Percentiles rank a stretch among this genome's conserved stretches.
These are phyloP conservation scores for Leptocoma aspasia DNA, from an alignment of 2,113 vertebrate species.

Conservation along the genomic window DNA sequence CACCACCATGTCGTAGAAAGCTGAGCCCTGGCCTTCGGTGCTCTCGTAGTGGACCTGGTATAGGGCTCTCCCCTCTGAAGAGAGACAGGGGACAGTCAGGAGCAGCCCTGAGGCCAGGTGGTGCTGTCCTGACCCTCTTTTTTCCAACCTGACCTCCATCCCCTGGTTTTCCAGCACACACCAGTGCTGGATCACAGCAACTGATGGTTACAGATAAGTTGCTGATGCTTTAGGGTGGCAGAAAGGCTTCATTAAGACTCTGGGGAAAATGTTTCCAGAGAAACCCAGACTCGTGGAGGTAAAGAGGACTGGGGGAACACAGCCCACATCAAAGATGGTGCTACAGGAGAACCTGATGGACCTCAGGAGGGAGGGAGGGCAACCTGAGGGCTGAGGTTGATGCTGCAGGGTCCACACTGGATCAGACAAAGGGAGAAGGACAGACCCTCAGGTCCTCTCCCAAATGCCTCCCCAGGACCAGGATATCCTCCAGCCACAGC, in stretches of 20 bases:
- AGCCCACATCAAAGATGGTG: neutral
- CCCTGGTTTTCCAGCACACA: neutral
- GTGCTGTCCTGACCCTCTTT: neutral
- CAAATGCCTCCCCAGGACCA: neutral
- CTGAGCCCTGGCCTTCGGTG: constrained; percentile 63
- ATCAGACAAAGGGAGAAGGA: neutral
- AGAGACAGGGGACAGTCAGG: neutral
- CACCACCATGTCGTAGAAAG: constrained; percentile 90
- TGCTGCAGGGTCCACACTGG: neutral
- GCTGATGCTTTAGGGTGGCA: neutral
- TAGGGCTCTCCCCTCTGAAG: constrained; percentile 79
- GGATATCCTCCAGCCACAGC: neutral
- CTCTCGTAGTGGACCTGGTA: constrained; percentile 84
- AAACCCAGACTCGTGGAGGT: neutral
- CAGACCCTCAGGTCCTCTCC: fast-evolving
- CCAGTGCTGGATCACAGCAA: neutral
- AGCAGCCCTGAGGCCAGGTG: neutral
- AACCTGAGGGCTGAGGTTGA: neutral
- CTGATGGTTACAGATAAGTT: neutral
- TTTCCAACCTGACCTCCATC: neutral
- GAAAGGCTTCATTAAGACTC: neutral
- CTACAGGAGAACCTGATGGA: neutral
- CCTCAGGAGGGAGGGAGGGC: neutral
- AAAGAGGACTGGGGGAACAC: neutral
- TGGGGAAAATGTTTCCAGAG: neutral